phyloP scores from a whole-genome alignment of 2,888 invertebrate genomes.

The Gasteruption jaculator region DNA sequence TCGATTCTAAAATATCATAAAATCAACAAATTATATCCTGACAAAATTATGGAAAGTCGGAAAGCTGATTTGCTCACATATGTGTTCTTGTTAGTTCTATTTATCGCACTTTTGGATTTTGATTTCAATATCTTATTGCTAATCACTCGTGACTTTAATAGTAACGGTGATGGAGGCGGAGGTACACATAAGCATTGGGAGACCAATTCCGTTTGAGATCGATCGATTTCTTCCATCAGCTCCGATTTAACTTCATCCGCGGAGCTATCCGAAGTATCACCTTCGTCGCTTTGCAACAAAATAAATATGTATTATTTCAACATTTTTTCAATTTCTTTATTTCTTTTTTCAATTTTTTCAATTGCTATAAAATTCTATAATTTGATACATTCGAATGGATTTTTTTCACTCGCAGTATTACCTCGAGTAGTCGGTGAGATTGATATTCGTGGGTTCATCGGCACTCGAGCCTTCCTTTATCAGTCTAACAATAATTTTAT shows the following conservation, averaged over 20 bases:
- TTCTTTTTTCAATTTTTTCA: not conserved
- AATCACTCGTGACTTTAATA: slow-evolving; percentile 46
- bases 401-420: slow-evolving; percentile 41
- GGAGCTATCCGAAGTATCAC: slow-evolving; percentile 70
- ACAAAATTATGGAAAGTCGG: too few relatives aligned
- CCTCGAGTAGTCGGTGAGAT: slow-evolving; percentile 85
- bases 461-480: slow-evolving; percentile 82
- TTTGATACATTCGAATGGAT: not conserved
- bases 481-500: slow-evolving; percentile 75
- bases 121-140: slow-evolving; percentile 37
- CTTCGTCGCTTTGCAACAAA: slow-evolving; percentile 66
- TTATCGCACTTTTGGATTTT: slow-evolving; percentile 12
- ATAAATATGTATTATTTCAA: too few relatives aligned
- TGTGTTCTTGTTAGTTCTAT: slow-evolving; percentile 19
- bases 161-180: slow-evolving; percentile 69
- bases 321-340: not conserved
- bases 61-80: slow-evolving; percentile 27
- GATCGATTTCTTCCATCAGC: slow-evolving; percentile 14
- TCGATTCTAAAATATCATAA: slow-evolving; percentile 28
- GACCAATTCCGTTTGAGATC: slow-evolving; percentile 18
- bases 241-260: slow-evolving; percentile 55
- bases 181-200: slow-evolving; percentile 57
- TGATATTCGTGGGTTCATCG: slow-evolving; percentile 83
- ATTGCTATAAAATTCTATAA: not conserved
- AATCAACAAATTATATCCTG: slow-evolving; percentile 20